A percentile compares a stretch with the other conserved stretches of the same genome.
Conservation (phyloP, 2,797 vertebrate genomes). For the Sitta carolinensis region DNA sequence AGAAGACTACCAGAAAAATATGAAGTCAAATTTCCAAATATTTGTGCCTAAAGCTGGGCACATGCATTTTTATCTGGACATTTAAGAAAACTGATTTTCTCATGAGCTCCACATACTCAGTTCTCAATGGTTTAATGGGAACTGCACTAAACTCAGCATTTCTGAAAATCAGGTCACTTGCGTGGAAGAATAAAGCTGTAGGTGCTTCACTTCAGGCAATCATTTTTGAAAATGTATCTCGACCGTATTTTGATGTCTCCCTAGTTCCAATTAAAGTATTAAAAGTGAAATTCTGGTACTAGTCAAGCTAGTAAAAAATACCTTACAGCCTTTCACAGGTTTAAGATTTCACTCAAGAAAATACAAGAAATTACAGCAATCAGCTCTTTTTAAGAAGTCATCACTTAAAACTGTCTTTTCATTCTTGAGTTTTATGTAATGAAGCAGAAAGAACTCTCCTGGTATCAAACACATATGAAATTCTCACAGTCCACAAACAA, state of each 20-base stretch:
- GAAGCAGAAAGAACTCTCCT: neutral
- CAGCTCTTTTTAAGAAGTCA: neutral
- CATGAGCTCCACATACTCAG: neutral
- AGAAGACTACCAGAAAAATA: neutral
- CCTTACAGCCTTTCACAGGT: neutral
- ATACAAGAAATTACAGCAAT: neutral
- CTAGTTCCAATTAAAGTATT: neutral
- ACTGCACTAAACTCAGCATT: neutral
- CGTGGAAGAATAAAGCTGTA: conserved; percentile 6
- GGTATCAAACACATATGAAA: neutral
- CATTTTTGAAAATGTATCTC: neutral
- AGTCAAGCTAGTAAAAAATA: neutral
- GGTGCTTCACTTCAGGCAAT: conserved; percentile 30
- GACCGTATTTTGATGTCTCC: neutral
- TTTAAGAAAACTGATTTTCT: conserved; percentile 11
- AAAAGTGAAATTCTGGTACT: neutral
- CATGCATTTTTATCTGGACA: neutral
- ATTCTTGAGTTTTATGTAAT: neutral
- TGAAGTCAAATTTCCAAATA: neutral
- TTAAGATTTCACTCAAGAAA: neutral
- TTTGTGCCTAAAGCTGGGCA: neutral
- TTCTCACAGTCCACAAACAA: neutral
- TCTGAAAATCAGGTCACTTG: conserved; percentile 36
- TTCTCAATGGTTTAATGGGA: neutral
- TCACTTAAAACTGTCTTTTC: neutral